phyloP scores from a whole-genome alignment of 2,113 vertebrate species.

The Hyperoodon ampullatus region DNA sequence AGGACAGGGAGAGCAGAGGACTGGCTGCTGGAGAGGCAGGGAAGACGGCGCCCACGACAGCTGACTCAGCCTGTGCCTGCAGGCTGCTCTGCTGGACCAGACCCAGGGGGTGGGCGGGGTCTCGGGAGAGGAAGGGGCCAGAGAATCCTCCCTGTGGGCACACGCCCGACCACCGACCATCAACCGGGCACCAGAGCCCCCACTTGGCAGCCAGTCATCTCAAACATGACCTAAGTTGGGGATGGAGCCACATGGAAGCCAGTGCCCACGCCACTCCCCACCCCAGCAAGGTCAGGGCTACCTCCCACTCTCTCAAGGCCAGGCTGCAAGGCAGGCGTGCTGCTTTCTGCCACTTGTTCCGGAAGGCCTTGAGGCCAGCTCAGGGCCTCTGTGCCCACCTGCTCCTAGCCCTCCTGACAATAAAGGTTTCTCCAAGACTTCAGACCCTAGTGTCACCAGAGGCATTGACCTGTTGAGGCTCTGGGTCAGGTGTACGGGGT shows the following conservation, averaged over 20 bases:
- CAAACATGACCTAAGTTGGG: fast-evolving
- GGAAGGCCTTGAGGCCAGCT: neutral
- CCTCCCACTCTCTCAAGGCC: neutral
- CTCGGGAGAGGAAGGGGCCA: neutral
- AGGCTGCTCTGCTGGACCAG: constrained; percentile 33
- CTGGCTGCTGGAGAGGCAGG: neutral
- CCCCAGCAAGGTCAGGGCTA: neutral
- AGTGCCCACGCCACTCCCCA: too few relatives aligned
- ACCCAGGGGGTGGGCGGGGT: neutral
- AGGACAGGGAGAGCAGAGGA: neutral
- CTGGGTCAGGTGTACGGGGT: neutral
- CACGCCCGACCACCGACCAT: neutral
- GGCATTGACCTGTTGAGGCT: neutral
- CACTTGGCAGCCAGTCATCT: neutral
- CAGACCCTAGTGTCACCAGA: neutral
- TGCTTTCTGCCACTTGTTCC: neutral
- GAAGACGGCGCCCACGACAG: neutral
- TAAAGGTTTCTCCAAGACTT: neutral
- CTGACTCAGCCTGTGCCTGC: constrained; percentile 56
- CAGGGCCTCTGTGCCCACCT: neutral
- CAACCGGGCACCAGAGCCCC: neutral
- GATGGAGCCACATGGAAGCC: neutral
- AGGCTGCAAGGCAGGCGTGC: neutral
- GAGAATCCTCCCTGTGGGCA: neutral
- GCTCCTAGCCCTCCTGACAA: neutral